Evolutionary conservation across 2,797 vertebrate genomes (phyloP), one percentile per base, ranked within the genome.

Genomic region (Anas georgica): DNA sequence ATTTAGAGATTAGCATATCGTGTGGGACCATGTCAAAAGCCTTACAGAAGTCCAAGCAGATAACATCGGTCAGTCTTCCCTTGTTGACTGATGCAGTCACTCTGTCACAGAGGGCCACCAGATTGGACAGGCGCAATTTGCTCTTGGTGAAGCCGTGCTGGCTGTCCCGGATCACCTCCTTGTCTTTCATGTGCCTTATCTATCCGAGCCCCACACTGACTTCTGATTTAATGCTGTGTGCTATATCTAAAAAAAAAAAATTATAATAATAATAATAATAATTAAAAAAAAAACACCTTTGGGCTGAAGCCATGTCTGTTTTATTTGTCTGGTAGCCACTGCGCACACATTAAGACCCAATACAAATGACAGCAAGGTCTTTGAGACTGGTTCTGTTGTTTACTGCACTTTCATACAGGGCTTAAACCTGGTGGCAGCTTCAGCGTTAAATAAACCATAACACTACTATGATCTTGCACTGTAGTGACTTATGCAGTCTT

Each of bases 301-400:
- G 82, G 81, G n/a, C 56, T 88, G 70, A 94, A 91, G 84, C 15
- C 1, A 1, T 31, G 46, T 50, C 80, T 67, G 39, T 86, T 91
- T 96, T 84, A 84, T 70, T 90, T 79, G 46, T 84, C 67, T 83
- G 63, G 21, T 64, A 77, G 82, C 70, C 48, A n/a, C 60, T 39
- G 63, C 41, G 74, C 52, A 64, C 6, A 0, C 26, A 21, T 84
- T 88, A 93, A 83, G 25, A 28, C 16, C 50, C 64, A 50, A 64
- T 35, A 64, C 8, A 58, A 91, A 59, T 37, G 85, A 33, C 9
- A 52, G 35, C 11, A 23, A 56, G 12, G 33, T 62, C 77, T 94
- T 69, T 91, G 45, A 90, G 59, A 26, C n/a, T 9, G 7, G 31
- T 72, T 77, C 58, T 14, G 6, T 88, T 74, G 54, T 64, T 94